A percentile compares a stretch with the other conserved stretches of the same genome.
phyloP scores from a whole-genome alignment of 1,140 invertebrate genomes.

The Aphidius ervi region DNA sequence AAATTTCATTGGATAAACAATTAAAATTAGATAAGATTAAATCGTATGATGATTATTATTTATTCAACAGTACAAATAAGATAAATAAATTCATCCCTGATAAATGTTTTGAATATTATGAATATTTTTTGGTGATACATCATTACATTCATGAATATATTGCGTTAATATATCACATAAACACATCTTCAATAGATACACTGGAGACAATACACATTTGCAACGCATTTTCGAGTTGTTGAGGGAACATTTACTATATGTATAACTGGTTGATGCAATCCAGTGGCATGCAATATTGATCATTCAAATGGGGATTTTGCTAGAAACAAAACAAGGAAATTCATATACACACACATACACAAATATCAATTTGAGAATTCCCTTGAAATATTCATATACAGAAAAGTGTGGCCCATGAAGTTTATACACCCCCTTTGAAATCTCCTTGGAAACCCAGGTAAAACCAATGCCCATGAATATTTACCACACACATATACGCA shows the following conservation, averaged over 20 bases:
- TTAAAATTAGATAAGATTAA: no score
- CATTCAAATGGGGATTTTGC: not conserved
- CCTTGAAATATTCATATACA: slow-evolving; percentile 16
- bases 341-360: no score
- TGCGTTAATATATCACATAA: no score
- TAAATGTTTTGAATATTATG: no score
- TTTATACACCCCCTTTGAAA: not conserved
- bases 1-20: no score
- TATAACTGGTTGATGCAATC: not conserved
- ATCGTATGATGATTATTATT: no score
- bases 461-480: slow-evolving; percentile 17
- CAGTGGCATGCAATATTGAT: slow-evolving; percentile 2
- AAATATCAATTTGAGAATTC: slow-evolving; percentile 9
- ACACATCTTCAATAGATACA: not conserved
- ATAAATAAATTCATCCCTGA: no score
- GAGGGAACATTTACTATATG: not conserved
- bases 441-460: not conserved
- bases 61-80: no score
- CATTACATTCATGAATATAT: no score
- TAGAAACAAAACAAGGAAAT: slow-evolving; percentile 2
- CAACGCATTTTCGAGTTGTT: not conserved
- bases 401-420: not conserved
- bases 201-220: slow-evolving; percentile 5
- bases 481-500: slow-evolving; percentile 14
- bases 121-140: no score